A percentile compares a stretch with the other conserved stretches of the same genome.
These are phyloP conservation scores for Erebia palarica DNA, from an alignment of 2,888 invertebrate genomes.

Conservation along the genomic window DNA sequence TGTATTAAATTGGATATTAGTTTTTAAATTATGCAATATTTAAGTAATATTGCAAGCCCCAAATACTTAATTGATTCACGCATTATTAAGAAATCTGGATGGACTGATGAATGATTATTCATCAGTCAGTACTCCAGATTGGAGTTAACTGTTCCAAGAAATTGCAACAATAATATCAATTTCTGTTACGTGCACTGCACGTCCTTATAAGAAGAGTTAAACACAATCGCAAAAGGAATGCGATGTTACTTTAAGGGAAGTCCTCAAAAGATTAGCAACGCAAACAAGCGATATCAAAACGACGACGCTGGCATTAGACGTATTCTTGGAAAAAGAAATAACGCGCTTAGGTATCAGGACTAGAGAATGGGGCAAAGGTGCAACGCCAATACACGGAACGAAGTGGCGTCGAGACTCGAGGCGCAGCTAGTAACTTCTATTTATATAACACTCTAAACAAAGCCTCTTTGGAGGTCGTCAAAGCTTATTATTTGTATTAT, in stretches of 20 bases:
- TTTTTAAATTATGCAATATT: not conserved
- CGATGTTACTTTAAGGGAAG: constrained; percentile 25
- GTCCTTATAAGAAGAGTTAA: constrained; percentile 5
- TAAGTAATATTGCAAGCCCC: too few species aligned
- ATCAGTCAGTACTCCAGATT: too few species aligned
- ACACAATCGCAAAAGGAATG: constrained; percentile 18
- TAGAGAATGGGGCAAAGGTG: not conserved
- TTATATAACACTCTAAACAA: too few species aligned
- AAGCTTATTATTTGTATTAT: too few species aligned
- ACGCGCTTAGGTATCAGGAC: not conserved
- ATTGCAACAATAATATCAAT: not conserved
- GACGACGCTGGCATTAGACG: constrained; percentile 20
- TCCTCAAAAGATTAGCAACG: constrained; percentile 30
- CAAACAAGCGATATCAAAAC: constrained; percentile 22
- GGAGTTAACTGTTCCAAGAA: not conserved
- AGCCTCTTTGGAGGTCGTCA: too few species aligned
- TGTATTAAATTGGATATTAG: not conserved
- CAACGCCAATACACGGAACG: too few species aligned
- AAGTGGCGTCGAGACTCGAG: too few species aligned
- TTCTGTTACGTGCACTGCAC: not conserved
- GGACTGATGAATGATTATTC: too few species aligned
- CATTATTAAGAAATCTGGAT: too few species aligned
- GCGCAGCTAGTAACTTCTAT: too few species aligned
- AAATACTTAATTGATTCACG: too few species aligned
- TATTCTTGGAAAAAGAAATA: constrained; percentile 23